phyloP scores from a whole-genome alignment of 2,797 vertebrate genomes.

The Melanotaenia parkinsoni region DNA sequence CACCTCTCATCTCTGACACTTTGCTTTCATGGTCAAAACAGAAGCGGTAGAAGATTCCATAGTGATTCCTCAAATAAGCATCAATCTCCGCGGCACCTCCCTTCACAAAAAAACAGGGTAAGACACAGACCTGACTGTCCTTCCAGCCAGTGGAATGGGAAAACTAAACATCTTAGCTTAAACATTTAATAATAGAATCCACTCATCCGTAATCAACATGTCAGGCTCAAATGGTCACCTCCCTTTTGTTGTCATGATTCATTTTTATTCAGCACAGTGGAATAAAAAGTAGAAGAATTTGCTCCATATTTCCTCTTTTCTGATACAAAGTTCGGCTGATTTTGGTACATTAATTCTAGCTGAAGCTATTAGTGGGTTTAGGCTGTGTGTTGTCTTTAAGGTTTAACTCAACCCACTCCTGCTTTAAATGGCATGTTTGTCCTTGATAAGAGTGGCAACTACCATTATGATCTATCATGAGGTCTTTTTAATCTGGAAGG shows the following conservation, averaged over 20 bases:
- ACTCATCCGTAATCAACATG: constrained; percentile 63
- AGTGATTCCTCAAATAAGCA: constrained; percentile 74
- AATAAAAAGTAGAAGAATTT: constrained; percentile 26
- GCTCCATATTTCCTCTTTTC: neutral
- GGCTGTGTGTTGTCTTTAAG: no score
- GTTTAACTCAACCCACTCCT: no score
- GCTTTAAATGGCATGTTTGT: no score
- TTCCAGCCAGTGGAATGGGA: constrained; percentile 68
- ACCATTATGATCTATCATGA: no score
- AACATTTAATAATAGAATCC: constrained; percentile 66
- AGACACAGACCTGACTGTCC: constrained; percentile 70
- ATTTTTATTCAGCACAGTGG: constrained; percentile 28
- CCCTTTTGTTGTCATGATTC: constrained; percentile 56
- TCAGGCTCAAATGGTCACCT: constrained; percentile 30
- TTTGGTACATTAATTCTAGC: neutral
- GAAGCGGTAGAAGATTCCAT: constrained; percentile 67
- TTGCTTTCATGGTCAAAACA: constrained; percentile 46
- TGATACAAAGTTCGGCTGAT: constrained; percentile 11
- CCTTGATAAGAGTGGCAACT: no score
- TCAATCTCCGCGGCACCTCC: constrained; percentile 40
- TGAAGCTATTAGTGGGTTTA: no score
- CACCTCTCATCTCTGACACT: constrained; percentile 40
- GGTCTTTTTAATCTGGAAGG: no score
- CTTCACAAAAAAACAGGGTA: constrained; percentile 48
- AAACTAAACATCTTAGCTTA: constrained; percentile 73